Evolutionary conservation across 2,797 vertebrate genomes (phyloP).

Genomic region (Neostethus bicornis): DNA sequence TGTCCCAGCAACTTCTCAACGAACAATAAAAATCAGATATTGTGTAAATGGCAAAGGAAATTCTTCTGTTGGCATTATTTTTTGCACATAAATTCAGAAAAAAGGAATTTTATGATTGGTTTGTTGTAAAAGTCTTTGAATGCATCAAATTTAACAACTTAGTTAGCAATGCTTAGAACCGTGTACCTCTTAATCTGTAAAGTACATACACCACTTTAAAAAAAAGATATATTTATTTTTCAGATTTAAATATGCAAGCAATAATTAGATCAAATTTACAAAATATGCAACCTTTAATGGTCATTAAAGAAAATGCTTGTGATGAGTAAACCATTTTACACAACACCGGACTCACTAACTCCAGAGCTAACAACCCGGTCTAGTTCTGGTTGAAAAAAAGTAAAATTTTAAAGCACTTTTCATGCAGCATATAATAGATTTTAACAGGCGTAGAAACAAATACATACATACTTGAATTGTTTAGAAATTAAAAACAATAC

Average conservation of each 20-base stretch:
- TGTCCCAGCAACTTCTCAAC: conserved; percentile 22
- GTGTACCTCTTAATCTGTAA: not conserved
- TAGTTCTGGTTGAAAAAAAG: no score
- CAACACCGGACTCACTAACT: no score
- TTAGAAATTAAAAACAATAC: no score
- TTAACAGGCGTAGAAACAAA: no score
- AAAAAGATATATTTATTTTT: no score
- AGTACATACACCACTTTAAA: no score
- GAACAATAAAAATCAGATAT: conserved; percentile 13
- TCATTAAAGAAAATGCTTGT: not conserved
- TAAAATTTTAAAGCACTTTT: no score
- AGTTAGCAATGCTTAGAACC: not conserved
- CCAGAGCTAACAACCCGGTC: no score
- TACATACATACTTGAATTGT: no score
- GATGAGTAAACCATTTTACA: not conserved
- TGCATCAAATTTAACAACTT: not conserved
- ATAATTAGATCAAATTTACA: not conserved
- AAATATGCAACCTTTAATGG: not conserved
- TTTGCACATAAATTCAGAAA: not conserved
- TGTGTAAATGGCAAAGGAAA: not conserved
- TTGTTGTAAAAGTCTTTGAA: not conserved
- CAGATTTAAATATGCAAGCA: not conserved
- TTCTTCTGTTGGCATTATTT: not conserved
- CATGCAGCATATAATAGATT: no score
- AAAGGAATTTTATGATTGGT: not conserved